These are phyloP conservation scores for Buathra laborator DNA, from an alignment of 2,888 invertebrate genomes.

Conservation along the genomic window DNA sequence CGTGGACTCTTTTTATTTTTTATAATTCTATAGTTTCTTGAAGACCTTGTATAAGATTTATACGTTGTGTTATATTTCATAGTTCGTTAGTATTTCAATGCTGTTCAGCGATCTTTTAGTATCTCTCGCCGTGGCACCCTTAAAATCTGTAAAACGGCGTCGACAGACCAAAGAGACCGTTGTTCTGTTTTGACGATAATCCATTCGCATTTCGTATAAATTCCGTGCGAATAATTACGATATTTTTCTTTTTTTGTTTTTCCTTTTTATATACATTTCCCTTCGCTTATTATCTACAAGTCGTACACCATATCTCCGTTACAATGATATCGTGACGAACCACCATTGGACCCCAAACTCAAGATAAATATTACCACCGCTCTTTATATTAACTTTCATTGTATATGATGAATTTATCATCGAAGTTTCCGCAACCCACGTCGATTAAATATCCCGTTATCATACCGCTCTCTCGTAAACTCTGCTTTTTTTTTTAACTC, in stretches of 20 bases:
- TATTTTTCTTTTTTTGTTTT: slow-evolving; percentile 23
- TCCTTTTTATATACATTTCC: slow-evolving; percentile 28
- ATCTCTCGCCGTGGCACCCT: slow-evolving; percentile 33
- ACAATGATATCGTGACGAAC: slow-evolving; percentile 50
- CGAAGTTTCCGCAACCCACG: slow-evolving; percentile 45
- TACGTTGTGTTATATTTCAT: slow-evolving; percentile 32
- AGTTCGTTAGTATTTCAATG: slow-evolving; percentile 25
- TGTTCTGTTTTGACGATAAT: slow-evolving; percentile 56
- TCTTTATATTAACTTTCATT: slow-evolving; percentile 48
- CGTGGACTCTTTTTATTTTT: slow-evolving; percentile 14
- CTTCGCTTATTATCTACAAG: slow-evolving; percentile 63
- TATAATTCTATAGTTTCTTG: slow-evolving; percentile 41
- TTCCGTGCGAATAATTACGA: slow-evolving; percentile 36
- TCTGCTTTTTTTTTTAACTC: slow-evolving; percentile 45
- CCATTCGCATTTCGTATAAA: slow-evolving; percentile 47
- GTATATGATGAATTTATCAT: slow-evolving; percentile 50
- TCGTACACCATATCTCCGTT: slow-evolving; percentile 44
- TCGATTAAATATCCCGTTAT: slow-evolving; percentile 46
- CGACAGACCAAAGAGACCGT: slow-evolving; percentile 46
- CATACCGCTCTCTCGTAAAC: slow-evolving; percentile 53
- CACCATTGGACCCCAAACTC: slow-evolving; percentile 49
- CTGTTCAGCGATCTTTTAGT: slow-evolving; percentile 43
- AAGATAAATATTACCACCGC: slow-evolving; percentile 44
- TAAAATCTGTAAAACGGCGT: slow-evolving; percentile 42
- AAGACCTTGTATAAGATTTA: slow-evolving; percentile 44